Conservation (phyloP, 2,797 vertebrate genomes). For the Chaetodon trifasciatus region DNA sequence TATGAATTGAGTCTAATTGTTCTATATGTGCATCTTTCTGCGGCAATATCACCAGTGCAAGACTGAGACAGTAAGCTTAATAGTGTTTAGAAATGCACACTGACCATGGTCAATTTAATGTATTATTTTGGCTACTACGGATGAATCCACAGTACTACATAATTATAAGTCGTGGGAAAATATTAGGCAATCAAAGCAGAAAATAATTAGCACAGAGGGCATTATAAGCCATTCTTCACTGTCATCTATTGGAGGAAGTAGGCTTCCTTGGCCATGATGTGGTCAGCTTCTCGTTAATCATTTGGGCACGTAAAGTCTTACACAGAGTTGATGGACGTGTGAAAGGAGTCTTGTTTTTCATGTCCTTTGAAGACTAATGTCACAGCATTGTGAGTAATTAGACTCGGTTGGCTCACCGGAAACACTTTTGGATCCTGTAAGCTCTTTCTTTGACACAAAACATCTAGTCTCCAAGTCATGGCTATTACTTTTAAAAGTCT, state of each 20-base stretch:
- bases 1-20: conserved; percentile 2
- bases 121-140: background rate
- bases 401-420: conserved; percentile 78
- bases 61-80: background rate
- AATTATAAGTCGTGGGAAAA: conserved; percentile 55
- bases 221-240: conserved; percentile 62
- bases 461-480: conserved; percentile 67
- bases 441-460: conserved; percentile 70
- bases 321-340: conserved; percentile 75
- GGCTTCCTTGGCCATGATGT: conserved; percentile 66
- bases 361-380: conserved; percentile 77
- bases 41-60: background rate
- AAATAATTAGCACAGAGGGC: conserved; percentile 50
- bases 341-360: conserved; percentile 75
- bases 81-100: no score
- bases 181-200: conserved; percentile 29
- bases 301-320: conserved; percentile 69
- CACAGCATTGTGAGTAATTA: conserved; percentile 77
- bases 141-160: background rate
- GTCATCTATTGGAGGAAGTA: conserved; percentile 59
- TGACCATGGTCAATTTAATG: background rate
- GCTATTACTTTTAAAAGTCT: conserved; percentile 63
- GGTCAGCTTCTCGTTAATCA: conserved; percentile 76
- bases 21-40: background rate
- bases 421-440: conserved; percentile 66